Evolutionary conservation across 2,113 vertebrate genomes (phyloP).

Genomic region (Axis porcinus): DNA sequence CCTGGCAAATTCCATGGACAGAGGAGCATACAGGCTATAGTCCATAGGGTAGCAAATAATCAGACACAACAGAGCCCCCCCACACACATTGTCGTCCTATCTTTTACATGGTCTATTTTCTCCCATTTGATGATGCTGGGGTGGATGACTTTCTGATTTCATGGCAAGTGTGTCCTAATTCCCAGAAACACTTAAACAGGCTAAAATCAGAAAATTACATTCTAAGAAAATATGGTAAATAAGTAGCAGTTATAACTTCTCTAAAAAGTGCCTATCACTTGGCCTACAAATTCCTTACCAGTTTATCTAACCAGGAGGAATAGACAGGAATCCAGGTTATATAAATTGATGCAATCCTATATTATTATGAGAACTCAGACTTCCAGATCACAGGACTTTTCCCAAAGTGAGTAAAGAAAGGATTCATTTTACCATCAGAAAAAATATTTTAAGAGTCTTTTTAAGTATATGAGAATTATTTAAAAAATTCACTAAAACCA

Average conservation of each 20-base stretch:
- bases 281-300: background rate
- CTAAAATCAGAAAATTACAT: background rate
- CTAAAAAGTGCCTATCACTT: background rate
- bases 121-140: background rate
- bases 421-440: background rate
- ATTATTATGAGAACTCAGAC: background rate
- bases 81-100: background rate
- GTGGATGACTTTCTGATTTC: background rate
- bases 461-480: background rate
- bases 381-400: background rate
- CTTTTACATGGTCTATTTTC: background rate
- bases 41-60: background rate
- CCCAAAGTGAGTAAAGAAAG: background rate
- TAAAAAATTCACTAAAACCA: background rate
- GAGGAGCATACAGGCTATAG: background rate
- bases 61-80: background rate
- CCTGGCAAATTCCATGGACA: background rate
- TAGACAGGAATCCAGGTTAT: background rate
- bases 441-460: background rate
- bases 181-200: background rate
- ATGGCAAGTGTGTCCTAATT: background rate
- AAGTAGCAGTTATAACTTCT: background rate
- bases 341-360: background rate
- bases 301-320: background rate
- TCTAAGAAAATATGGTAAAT: background rate